These are phyloP conservation scores for Porites lutea DNA, from an alignment of 64 coral and sea anemone species.

Conservation along the genomic window DNA sequence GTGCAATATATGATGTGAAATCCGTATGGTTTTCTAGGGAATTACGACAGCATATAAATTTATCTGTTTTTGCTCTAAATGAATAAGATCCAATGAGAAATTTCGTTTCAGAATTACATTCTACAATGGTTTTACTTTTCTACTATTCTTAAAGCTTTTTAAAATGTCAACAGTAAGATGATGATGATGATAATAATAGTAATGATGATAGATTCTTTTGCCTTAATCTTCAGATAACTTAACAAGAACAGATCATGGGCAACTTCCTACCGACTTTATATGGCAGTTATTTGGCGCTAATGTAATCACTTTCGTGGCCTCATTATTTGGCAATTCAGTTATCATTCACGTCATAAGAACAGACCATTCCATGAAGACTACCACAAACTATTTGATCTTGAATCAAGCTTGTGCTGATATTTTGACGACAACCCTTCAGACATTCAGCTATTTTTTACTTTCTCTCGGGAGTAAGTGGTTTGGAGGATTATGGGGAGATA, in stretches of 20 bases:
- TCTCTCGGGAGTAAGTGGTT: no score
- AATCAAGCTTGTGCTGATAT: constrained; percentile 15
- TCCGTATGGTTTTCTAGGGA: no score
- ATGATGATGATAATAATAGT: not conserved
- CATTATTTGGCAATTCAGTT: not conserved
- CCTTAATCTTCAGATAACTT: not conserved
- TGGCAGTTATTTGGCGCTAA: not conserved
- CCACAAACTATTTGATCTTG: constrained; percentile 25
- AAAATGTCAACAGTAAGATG: no score
- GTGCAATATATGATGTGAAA: no score
- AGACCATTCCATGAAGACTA: not conserved
- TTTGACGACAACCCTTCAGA: not conserved
- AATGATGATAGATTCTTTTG: not conserved
- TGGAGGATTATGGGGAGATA: no score
- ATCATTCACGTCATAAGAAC: constrained; percentile 25
- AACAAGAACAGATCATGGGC: not conserved
- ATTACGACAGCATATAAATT: no score
- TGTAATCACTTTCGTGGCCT: not conserved
- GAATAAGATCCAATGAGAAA: no score
- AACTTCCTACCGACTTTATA: not conserved
- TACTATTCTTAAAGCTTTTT: no score
- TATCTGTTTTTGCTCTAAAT: no score
- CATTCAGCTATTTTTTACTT: no score
- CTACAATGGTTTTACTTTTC: no score
- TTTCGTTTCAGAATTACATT: no score